Percentiles rank a stretch among this genome's conserved stretches.
Conservation (phyloP, 2,113 vertebrate species). For the Syngnathoides biaculeatus region DNA sequence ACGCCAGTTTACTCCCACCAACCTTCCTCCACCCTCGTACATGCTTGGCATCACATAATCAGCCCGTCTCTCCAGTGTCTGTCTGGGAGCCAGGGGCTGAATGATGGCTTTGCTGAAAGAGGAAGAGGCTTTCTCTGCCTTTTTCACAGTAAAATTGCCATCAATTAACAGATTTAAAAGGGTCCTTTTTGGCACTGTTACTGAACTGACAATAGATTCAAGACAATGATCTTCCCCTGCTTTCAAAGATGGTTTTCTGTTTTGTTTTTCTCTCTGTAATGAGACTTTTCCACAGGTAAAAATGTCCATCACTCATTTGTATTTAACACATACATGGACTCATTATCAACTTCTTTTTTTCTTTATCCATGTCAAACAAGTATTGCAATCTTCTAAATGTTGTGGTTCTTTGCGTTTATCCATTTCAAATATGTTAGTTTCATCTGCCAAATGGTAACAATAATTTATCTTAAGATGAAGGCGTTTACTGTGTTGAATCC, state of each 20-base stretch:
- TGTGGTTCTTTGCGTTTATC: slow-evolving; percentile 1
- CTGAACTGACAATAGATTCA: no score
- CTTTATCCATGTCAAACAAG: neutral
- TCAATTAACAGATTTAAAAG: no score
- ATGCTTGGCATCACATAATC: slow-evolving; percentile 24
- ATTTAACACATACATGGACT: neutral
- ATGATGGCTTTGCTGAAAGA: neutral
- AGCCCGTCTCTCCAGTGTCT: neutral
- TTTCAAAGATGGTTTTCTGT: no score
- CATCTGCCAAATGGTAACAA: slow-evolving; percentile 22
- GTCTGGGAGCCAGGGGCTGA: neutral
- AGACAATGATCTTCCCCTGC: no score
- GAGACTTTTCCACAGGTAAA: no score
- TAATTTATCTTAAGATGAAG: slow-evolving; percentile 57
- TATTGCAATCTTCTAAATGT: slow-evolving; percentile 28
- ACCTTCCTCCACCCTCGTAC: slow-evolving; percentile 14
- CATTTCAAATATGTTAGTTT: slow-evolving; percentile 14
- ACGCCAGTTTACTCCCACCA: slow-evolving; percentile 34
- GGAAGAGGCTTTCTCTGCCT: neutral
- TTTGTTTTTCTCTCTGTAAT: no score
- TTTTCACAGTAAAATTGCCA: no score
- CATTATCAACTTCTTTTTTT: neutral
- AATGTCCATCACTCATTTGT: neutral
- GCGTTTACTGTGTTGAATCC: slow-evolving; percentile 36
- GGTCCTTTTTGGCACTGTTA: no score